Evolutionary conservation across 1,140 invertebrate species (phyloP).

Genomic region (Littorina saxatilis): DNA sequence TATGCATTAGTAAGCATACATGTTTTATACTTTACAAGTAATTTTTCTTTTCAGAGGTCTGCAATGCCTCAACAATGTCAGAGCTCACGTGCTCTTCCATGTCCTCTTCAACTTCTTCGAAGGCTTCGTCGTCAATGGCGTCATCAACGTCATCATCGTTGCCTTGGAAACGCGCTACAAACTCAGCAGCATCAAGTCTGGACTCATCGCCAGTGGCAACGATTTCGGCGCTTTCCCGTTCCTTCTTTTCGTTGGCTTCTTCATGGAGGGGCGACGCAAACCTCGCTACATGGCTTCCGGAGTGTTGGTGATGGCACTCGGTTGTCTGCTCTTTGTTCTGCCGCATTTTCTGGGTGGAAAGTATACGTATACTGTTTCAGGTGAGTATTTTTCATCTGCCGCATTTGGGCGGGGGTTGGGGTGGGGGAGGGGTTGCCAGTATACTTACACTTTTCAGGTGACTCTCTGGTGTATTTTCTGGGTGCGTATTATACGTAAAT

Average conservation of each 20-base stretch:
- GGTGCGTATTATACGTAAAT: too few relatives aligned
- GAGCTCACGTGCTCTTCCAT: constrained; percentile 56
- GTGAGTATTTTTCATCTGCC: constrained; percentile 40
- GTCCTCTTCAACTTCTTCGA: constrained; percentile 60
- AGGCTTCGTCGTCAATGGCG: constrained; percentile 90
- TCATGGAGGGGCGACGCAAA: constrained; percentile 88
- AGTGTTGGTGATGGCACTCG: constrained; percentile 84
- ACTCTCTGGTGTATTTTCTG: too few relatives aligned
- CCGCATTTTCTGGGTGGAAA: constrained; percentile 85
- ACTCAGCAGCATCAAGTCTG: constrained; percentile 83
- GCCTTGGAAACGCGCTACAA: constrained; percentile 90
- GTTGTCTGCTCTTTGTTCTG: constrained; percentile 92
- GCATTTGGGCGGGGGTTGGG: too few relatives aligned
- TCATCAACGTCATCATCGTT: constrained; percentile 90
- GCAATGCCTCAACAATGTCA: constrained; percentile 52
- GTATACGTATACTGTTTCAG: constrained; percentile 51
- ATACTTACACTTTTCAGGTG: too few relatives aligned
- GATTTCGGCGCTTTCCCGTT: constrained; percentile 87
- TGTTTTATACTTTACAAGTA: neutral
- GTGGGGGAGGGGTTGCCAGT: too few relatives aligned
- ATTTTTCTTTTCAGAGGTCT: constrained; percentile 40
- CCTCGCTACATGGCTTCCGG: constrained; percentile 82
- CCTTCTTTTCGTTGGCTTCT: constrained; percentile 88
- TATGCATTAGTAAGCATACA: too few relatives aligned
- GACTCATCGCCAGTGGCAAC: constrained; percentile 87